A percentile compares a stretch with the other conserved stretches of the same genome.
phyloP scores from a whole-genome alignment of 1,140 invertebrate species.

The Dendrolimus punctatus region DNA sequence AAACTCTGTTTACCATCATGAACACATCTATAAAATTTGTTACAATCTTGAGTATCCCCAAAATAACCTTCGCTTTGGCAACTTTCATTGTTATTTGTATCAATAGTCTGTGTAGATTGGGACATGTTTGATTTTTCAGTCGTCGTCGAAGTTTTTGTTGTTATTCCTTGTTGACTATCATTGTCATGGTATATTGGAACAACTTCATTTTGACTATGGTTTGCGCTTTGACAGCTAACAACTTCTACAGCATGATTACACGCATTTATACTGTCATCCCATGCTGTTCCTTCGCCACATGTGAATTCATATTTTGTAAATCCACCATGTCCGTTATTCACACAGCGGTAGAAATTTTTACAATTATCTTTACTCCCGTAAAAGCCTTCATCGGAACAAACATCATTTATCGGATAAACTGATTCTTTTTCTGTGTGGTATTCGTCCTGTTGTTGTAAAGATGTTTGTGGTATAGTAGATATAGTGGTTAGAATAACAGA shows the following conservation, averaged over 20 bases:
- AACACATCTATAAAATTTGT: constrained; percentile 78
- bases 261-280: constrained; percentile 62
- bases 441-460: constrained; percentile 4
- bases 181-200: too few relatives aligned
- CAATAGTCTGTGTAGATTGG: neutral
- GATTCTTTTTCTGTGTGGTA: constrained; percentile 8
- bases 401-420: constrained; percentile 15
- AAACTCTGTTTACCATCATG: constrained; percentile 72
- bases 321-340: constrained; percentile 75
- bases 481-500: constrained; percentile 6
- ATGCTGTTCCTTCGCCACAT: constrained; percentile 76
- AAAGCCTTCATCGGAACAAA: constrained; percentile 73
- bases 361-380: constrained; percentile 78
- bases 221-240: too few relatives aligned
- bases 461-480: neutral
- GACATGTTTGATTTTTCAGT: neutral
- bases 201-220: too few relatives aligned
- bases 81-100: constrained; percentile 19
- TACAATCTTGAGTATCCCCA: constrained; percentile 67
- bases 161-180: too few relatives aligned
- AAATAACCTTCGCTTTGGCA: constrained; percentile 74
- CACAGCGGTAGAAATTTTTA: constrained; percentile 82
- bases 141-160: constrained; percentile 2
- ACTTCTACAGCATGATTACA: too few relatives aligned
- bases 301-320: constrained; percentile 74